Base-by-base conservation (phyloP, 2,888 invertebrate genomes). In the Troides oblongomaculatus region DNA sequence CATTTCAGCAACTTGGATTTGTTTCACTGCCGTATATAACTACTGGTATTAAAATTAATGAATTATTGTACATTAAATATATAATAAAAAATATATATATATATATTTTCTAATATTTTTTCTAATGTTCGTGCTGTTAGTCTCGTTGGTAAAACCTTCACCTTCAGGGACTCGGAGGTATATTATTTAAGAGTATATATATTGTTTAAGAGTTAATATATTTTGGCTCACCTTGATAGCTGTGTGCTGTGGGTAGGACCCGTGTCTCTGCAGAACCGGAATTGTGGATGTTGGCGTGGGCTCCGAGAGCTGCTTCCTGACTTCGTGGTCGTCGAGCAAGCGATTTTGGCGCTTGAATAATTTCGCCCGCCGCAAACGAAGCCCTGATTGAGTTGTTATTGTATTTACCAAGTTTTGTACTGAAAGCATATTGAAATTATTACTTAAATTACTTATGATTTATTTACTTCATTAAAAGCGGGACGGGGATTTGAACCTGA, bases 231-330 rank as follows among this genome's bases (percentile, higher is more conserved):
- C 88, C 86, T 84, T 86, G 0, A 79, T 50, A 10, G 79, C 59
- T 2, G 75, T 75, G 71, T 86, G 89, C 71, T 88, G 90, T 30
- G 92, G 92, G 72, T 90, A 90, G 1, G 92, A 91, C 63, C 87
- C 85, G 72, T 90, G 88, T 73, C 89, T 91, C 76, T 83, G 84
- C 3, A 92, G 80, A 17, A 79, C 68, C 10, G 75, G 77, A 18
- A 64, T 71, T 7, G 74, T 72, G 7, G 78, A 62, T 4, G 80
- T 72, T 0, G 81, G 83, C 56, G 76, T 73, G 0, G 90, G 90
- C 73, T 90, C 90, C 0, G 90, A 90, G 0, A 69, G 59, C 72
- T 90, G 90, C 72, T 84, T 85, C 58, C 84, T 82, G 2, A 87
- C 71, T 61, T 79, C 81, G 1, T 81, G 78, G 18, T 87, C 89